Base-by-base conservation (phyloP, 2,113 vertebrate species). In the Axis porcinus region DNA sequence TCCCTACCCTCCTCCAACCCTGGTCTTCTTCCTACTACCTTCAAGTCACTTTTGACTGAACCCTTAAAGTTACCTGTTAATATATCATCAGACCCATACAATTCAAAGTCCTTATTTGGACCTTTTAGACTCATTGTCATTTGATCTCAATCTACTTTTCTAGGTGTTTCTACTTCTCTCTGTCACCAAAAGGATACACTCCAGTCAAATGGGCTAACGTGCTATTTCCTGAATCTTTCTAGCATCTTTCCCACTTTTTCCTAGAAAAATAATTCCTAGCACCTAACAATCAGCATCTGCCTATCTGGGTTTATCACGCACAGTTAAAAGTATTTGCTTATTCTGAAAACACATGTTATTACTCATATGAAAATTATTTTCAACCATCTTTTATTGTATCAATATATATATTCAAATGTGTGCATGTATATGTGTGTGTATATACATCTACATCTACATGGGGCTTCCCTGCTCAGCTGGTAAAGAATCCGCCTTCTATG, bases 201-300 rank as follows among this genome's bases (percentile, higher is more conserved):
- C 47, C 47, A 86, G 91, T 91, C 79, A 95, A 96, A 97, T 57
- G 86, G 57, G 43, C 45, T 30, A 76, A 40, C 33, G 17, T 97
- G 78, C 81, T 94, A 96, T 58, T 94, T 97, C 82, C 67, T 94
- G 50, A 94, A 95, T 94, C 89, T 87, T 96, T 94, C 79, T 92
- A 97, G 86, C 76, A 94, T 13, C 15, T 54, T 97, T 94, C 67
- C 93, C 82, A 97, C 86, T 95, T 85, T 78, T 93, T 93, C 88
- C 74, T 81, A 88, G 86, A 95, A 97, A 96, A 97, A 97, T 86
- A 96, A 94, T 95, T 91, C 23, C 67, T 70, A 94, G 84, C 50
- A 92, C 67, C 79, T 40, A 92, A 95, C 50, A 19, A 96, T 28
- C 74, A 88, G 57, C 54, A 94, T 45, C 23, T 47, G 40, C 47